Conservation (phyloP, 2,113 vertebrate genomes). For the Grammatotria lemairii region DNA sequence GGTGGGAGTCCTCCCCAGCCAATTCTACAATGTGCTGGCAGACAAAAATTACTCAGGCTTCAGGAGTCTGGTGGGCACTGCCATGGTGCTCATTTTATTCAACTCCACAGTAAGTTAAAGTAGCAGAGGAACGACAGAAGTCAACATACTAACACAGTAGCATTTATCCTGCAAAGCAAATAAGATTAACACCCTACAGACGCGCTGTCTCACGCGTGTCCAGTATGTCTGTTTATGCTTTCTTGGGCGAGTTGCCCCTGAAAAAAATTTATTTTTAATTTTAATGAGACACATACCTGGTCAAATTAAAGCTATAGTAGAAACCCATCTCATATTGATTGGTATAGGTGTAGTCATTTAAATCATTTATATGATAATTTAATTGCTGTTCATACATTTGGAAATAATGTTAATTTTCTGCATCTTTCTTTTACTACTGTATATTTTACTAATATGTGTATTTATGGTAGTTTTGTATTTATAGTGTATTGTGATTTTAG, state of each 20-base stretch:
- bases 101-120: conserved; percentile 82
- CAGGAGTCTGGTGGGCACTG: conserved; percentile 70
- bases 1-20: conserved; percentile 91
- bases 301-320: neutral
- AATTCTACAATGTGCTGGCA: conserved; percentile 85
- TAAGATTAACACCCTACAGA: neutral
- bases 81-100: conserved; percentile 78
- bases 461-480: neutral
- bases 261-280: rapidly evolving
- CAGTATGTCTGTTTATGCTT: neutral
- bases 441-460: neutral
- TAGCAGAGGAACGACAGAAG: neutral
- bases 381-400: neutral
- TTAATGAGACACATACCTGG: neutral
- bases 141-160: neutral
- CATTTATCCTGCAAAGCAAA: neutral
- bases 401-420: neutral
- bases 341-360: neutral
- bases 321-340: neutral
- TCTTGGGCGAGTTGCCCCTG: rapidly evolving
- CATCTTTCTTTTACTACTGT: neutral
- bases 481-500: neutral
- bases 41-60: conserved; percentile 80
- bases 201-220: rapidly evolving
- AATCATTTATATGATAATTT: neutral